These are phyloP conservation scores for Carcinoscorpius rotundicauda DNA, from an alignment of 1,140 invertebrate genomes.

Conservation along the genomic window DNA sequence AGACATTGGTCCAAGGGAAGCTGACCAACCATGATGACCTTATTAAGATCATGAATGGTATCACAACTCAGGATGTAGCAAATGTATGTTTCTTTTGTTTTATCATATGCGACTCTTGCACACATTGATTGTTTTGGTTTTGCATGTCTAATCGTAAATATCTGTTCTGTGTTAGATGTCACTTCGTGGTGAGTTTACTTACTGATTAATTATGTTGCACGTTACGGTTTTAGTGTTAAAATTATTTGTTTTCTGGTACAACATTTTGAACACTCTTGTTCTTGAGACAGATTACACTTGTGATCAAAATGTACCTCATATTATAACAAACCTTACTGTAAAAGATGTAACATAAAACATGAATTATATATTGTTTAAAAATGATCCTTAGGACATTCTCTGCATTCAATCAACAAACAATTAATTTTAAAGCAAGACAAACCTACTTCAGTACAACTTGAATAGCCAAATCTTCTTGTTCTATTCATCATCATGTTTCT, in stretches of 20 bases:
- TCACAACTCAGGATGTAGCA: conserved; percentile 1
- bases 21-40: background rate
- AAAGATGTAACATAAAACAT: too few species aligned
- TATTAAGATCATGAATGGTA: background rate
- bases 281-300: too few species aligned
- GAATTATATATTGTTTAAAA: too few species aligned
- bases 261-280: background rate
- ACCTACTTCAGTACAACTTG: too few species aligned
- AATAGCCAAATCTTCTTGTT: too few species aligned
- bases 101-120: background rate
- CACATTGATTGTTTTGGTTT: background rate
- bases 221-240: background rate
- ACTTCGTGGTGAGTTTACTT: background rate
- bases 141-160: background rate
- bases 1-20: background rate
- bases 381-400: too few species aligned
- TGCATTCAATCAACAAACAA: too few species aligned
- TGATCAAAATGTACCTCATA: too few species aligned
- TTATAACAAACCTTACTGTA: too few species aligned
- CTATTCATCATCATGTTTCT: too few species aligned
- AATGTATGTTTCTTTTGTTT: background rate
- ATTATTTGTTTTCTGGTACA: background rate
- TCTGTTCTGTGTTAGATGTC: background rate
- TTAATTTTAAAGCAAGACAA: too few species aligned
- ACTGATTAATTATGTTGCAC: background rate